A percentile compares a stretch with the other conserved stretches of the same genome.
Evolutionary conservation across 2,888 invertebrate species (phyloP).

Genomic region (Coelinius sp.): DNA sequence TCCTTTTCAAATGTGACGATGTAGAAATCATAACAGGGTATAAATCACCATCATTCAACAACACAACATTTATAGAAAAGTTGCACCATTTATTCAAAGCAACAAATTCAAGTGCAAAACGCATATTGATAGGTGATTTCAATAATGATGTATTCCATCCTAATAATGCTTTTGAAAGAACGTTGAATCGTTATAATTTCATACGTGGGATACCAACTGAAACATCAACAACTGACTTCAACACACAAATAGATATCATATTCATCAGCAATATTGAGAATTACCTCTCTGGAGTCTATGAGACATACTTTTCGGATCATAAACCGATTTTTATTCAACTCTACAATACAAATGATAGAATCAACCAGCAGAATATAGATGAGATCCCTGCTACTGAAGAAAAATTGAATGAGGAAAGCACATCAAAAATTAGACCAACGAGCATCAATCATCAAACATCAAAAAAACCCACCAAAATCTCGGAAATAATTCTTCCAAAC

Average conservation of each 20-base stretch:
- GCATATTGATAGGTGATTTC: conserved; percentile 2
- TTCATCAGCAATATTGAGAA: conserved; percentile 26
- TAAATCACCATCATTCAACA: not conserved
- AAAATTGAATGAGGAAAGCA: not conserved
- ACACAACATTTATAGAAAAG: not conserved
- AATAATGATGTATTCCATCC: too few relatives aligned
- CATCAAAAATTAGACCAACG: not conserved
- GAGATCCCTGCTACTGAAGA: not conserved
- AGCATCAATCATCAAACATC: not conserved
- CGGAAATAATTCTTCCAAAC: not conserved
- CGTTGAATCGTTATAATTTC: conserved; percentile 25
- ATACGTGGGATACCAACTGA: conserved; percentile 30
- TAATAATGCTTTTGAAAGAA: conserved; percentile 29
- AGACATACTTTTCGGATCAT: conserved; percentile 37
- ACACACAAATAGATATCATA: conserved; percentile 35
- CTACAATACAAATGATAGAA: not conserved
- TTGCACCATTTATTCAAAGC: not conserved
- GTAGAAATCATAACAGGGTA: not conserved
- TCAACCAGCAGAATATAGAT: not conserved
- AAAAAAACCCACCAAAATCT: not conserved
- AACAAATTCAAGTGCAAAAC: not conserved
- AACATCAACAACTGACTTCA: conserved; percentile 38
- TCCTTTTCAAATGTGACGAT: not conserved
- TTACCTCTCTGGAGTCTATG: conserved; percentile 26
- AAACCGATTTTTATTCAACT: conserved; percentile 37